Percentiles rank a stretch among this genome's conserved stretches.
These are phyloP conservation scores for Odontesthes bonariensis DNA, from an alignment of 2,113 vertebrate species.

Conservation along the genomic window DNA sequence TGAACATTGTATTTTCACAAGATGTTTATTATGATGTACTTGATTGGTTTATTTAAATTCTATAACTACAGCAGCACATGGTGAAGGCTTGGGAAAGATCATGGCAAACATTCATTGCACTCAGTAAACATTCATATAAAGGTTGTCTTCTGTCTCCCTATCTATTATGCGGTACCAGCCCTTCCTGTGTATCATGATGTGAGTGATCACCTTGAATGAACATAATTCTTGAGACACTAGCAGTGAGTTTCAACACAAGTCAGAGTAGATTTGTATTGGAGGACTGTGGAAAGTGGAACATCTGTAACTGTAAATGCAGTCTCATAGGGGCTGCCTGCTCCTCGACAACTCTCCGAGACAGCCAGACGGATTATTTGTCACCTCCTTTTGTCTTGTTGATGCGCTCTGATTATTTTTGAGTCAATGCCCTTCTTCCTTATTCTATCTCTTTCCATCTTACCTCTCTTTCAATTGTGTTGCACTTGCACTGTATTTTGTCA, in stretches of 20 bases:
- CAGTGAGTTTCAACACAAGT: not conserved
- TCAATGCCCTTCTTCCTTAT: not conserved
- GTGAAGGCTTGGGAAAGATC: not conserved
- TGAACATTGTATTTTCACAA: not conserved
- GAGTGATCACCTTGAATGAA: not conserved
- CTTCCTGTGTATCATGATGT: not conserved
- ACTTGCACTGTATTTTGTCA: constrained; percentile 46
- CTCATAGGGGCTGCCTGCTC: constrained; percentile 15
- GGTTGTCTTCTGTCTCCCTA: not conserved
- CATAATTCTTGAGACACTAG: not conserved
- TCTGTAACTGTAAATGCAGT: constrained; percentile 36
- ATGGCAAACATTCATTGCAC: not conserved
- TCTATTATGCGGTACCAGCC: not conserved
- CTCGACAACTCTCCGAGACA: constrained; percentile 42
- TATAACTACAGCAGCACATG: not conserved
- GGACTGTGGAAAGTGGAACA: constrained; percentile 14
- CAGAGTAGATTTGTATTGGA: constrained; percentile 11
- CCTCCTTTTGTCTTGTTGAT: constrained; percentile 45
- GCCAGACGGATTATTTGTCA: constrained; percentile 33
- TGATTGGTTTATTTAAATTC: not conserved
- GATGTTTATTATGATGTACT: not conserved
- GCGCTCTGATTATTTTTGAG: constrained; percentile 44
- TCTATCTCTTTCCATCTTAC: constrained; percentile 4
- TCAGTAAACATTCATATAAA: not conserved
- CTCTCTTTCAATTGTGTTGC: constrained; percentile 26